These are phyloP conservation scores for Oncorhynchus gorbuscha DNA, from an alignment of 2,113 vertebrate species.

Conservation along the genomic window DNA sequence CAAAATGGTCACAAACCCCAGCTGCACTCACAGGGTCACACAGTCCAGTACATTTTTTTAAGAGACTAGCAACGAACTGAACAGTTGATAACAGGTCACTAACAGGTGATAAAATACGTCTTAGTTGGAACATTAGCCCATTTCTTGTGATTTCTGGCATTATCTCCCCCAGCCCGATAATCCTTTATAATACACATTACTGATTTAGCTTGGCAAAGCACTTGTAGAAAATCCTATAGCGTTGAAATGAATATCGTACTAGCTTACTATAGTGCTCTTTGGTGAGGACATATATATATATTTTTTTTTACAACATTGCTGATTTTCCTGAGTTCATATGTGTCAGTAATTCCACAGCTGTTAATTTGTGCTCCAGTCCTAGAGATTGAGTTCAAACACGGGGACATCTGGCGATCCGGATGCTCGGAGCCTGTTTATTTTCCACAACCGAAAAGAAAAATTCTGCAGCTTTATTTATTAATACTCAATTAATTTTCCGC, in stretches of 20 bases:
- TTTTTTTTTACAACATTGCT: too few relatives aligned
- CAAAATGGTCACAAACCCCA: conserved; percentile 87
- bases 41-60: conserved; percentile 88
- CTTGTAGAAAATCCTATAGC: conserved; percentile 23
- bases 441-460: too few relatives aligned
- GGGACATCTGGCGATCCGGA: too few relatives aligned
- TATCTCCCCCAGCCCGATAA: conserved; percentile 51
- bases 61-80: conserved; percentile 82
- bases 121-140: conserved; percentile 82
- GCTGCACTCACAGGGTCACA: conserved; percentile 83
- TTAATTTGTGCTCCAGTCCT: too few relatives aligned
- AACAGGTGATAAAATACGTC: conserved; percentile 93
- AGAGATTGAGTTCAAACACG: too few relatives aligned
- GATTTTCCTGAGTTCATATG: too few relatives aligned
- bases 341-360: too few relatives aligned
- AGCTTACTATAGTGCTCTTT: conserved; percentile 37
- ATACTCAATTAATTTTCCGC: too few relatives aligned
- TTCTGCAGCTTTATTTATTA: too few relatives aligned
- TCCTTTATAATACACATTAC: conserved; percentile 45
- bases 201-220: conserved; percentile 32
- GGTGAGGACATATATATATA: neutral
- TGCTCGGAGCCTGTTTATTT: too few relatives aligned
- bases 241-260: conserved; percentile 39
- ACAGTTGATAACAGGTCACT: conserved; percentile 90
- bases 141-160: conserved; percentile 72